A percentile compares a stretch with the other conserved stretches of the same genome.
phyloP scores from a whole-genome alignment of 2,888 invertebrate species.

The Apoderus coryli region DNA sequence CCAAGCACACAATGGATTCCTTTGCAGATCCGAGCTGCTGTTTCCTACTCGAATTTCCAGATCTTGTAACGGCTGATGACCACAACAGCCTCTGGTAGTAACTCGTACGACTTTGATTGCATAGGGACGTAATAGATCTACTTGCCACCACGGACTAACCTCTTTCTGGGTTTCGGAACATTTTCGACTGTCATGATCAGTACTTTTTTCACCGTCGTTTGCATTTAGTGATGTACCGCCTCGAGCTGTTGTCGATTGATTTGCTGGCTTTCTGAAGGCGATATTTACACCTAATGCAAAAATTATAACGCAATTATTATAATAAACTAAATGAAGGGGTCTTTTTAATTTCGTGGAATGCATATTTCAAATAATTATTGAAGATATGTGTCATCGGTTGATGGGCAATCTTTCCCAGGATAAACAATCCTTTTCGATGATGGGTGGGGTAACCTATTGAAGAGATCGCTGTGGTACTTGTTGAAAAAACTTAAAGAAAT shows the following conservation, averaged over 20 bases:
- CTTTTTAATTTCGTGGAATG: too few relatives aligned
- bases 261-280: constrained; percentile 72
- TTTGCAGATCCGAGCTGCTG: constrained; percentile 71
- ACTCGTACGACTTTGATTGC: constrained; percentile 74
- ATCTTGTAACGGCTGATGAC: constrained; percentile 78
- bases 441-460: too few relatives aligned
- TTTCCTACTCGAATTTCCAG: constrained; percentile 84
- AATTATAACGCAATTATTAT: constrained; percentile 1
- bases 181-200: constrained; percentile 73
- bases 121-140: constrained; percentile 71
- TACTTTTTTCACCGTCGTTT: constrained; percentile 73
- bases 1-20: constrained; percentile 87
- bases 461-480: too few relatives aligned
- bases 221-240: constrained; percentile 72
- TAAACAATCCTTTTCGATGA: too few relatives aligned
- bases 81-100: constrained; percentile 71
- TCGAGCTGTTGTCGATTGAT: constrained; percentile 79
- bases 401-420: too few relatives aligned
- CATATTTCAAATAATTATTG: too few relatives aligned
- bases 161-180: constrained; percentile 85
- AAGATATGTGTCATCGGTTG: too few relatives aligned
- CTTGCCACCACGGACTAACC: constrained; percentile 88
- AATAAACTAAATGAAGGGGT: too few relatives aligned
- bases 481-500: too few relatives aligned
- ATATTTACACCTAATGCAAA: constrained; percentile 81